phyloP scores from a whole-genome alignment of 2,888 invertebrate genomes.

The Endomychus coccineus region DNA sequence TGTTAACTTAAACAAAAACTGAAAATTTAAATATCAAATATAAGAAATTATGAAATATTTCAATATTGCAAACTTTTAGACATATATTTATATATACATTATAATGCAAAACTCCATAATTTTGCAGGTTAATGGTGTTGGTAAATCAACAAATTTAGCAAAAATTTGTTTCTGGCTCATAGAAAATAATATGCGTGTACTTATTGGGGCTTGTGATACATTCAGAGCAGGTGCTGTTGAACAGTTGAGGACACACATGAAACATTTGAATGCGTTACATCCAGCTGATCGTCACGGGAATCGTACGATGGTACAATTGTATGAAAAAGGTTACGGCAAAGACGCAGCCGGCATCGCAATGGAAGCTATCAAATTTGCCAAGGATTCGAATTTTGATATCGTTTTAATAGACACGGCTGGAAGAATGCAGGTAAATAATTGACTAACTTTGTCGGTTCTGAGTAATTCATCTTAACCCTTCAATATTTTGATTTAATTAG shows the following conservation, averaged over 20 bases:
- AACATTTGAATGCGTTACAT: constrained; percentile 90
- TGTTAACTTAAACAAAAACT: too few species aligned
- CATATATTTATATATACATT: too few species aligned
- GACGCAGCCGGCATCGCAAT: constrained; percentile 98
- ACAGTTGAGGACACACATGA: constrained; percentile 89
- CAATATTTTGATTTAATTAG: too few species aligned
- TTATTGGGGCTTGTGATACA: constrained; percentile 98
- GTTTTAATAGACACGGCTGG: constrained; percentile 99
- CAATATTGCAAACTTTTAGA: too few species aligned
- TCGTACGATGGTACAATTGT: constrained; percentile 81
- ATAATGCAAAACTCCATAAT: too few species aligned
- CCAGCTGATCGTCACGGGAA: constrained; percentile 66
- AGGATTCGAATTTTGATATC: constrained; percentile 75
- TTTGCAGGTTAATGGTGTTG: constrained; percentile 81
- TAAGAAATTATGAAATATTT: too few species aligned
- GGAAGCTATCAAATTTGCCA: constrained; percentile 89
- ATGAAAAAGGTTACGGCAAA: constrained; percentile 98
- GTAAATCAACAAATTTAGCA: constrained; percentile 97
- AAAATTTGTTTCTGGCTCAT: constrained; percentile 99
- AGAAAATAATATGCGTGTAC: constrained; percentile 90
- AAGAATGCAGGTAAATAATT: constrained; percentile 72
- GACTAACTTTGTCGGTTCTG: too few species aligned
- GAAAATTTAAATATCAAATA: too few species aligned
- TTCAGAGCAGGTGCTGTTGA: constrained; percentile 99
- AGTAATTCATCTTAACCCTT: too few species aligned